Base-by-base conservation (phyloP, 2,797 vertebrate species). In the Okamejei kenojei region DNA sequence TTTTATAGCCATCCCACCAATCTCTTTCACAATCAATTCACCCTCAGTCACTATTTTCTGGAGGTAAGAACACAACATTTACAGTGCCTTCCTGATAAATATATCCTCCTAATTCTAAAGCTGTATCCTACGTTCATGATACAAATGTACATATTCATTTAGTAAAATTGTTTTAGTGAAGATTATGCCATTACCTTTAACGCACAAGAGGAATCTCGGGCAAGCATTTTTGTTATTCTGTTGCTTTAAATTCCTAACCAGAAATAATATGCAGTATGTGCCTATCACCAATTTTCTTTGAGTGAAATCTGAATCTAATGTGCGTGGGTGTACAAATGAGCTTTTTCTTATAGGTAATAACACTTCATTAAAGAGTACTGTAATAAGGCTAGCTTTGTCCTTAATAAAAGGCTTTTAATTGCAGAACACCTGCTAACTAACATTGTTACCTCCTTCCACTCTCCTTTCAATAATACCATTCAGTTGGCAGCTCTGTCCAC, bases 351-450 rank as follows among this genome's bases (percentile, higher is more conserved):
- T n/a, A 29, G 29, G 38, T 74, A 76, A 76, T 58, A 54, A 17
- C 38, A 74, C 68, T 92, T 92, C 13, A 91, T 91, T 74, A 91
- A 91, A 74, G 45, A 73, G 23, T 54, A 92, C 90, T 92, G 38
- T n/a, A 92, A 92, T 92, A 92, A 76, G 71, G 38, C 26, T 76
- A 29, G 71, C 71, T 74, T 92, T 92, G 71, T 92, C 21, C 23
- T 58, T 21, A 1, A 74, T 45, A 26, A 92, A 76, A 76, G 38
- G 26, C 21, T 92, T 54, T 91, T 92, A 92, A 92, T 92, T 92
- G 71, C 71, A 76, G 73, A 92, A 38, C 90, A 92, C 38, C 26
- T 58, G 90, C 7, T 54, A 15, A 91, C 26, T 74, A 23, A 68
- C 35, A 74, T 54, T 54, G 35, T 54, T 92, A 54, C 35, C 71